Evolutionary conservation across 2,888 invertebrate genomes (phyloP), one percentile per base, ranked within the genome.

Genomic region (Iselma pallidipennis): DNA sequence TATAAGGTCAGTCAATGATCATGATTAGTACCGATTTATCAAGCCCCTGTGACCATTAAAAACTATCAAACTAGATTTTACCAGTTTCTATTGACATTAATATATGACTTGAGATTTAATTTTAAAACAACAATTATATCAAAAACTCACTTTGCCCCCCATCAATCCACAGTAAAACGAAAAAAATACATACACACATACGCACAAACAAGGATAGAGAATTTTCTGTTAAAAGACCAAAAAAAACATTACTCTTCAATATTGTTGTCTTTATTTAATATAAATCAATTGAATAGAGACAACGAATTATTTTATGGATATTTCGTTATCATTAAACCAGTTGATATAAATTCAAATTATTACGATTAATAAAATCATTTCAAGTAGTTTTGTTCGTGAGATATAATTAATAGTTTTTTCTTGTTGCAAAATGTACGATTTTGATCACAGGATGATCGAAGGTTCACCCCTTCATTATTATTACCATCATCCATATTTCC

Each of bases 1-100:
- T 77, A 49, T 33, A 63, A 70, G 78, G 78, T 77, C 79, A 78
- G 67, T 66, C 74, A 72, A 71, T 69, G 72, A 72, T 73, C 72
- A 71, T 70, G 63, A 61, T 65, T 62, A 71, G 70, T 69, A 55
- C 63, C 61, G 57, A 61, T 59, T 79, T 79, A 78, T 78, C 78
- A 72, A 82, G 84, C 85, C 86, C 85, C 85, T 82, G 83, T 86
- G 86, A 86, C 84, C 86, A 83, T 81, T n/a, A 82, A 83, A 84
- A 83, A 84, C 67, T 82, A 81, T 79, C 78, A 67, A 78, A 82
- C 86, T 77, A 83, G 87, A 84, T 83, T 82, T 83, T 84, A 84
- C 87, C 81, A 82, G 86, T 82, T 82, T 50, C 58, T 75, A 76
- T 76, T 77, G 77, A 78, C 77, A 76, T 75, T 73, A 74, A 73